phyloP scores from a whole-genome alignment of 2,113 vertebrate species.

The Symphodus melops region DNA sequence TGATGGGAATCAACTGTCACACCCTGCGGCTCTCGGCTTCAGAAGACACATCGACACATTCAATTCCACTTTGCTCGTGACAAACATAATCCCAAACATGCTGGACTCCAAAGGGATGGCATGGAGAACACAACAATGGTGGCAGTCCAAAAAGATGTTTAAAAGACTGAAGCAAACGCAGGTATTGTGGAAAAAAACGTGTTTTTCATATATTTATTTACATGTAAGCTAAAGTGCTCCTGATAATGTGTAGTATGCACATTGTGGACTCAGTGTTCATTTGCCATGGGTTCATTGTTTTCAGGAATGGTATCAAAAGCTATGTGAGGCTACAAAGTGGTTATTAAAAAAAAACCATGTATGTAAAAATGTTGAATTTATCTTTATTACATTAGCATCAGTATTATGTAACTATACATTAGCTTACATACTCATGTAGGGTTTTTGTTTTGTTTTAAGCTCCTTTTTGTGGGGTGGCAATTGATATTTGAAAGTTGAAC shows the following conservation, averaged over 20 bases:
- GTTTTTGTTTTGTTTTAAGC: no score
- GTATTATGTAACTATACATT: no score
- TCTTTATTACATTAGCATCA: no score
- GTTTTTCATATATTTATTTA: neutral
- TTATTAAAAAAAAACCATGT: no score
- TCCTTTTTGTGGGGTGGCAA: no score
- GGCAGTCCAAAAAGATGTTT: conserved; percentile 37
- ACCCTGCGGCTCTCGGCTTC: neutral
- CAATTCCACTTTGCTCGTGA: conserved; percentile 27
- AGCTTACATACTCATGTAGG: no score
- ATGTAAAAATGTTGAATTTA: no score
- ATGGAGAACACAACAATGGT: neutral
- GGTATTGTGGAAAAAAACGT: conserved; percentile 3
- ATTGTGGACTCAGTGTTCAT: no score
- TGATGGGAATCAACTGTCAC: neutral
- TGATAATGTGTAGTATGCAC: neutral
- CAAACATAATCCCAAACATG: conserved; percentile 41
- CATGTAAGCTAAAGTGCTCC: conserved; percentile 1
- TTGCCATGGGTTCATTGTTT: neutral
- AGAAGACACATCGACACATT: conserved; percentile 5
- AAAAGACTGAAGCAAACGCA: conserved; percentile 25
- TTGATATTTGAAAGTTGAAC: no score
- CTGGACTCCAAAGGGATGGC: conserved; percentile 10
- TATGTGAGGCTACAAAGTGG: no score
- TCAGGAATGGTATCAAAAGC: neutral